Conservation (phyloP, 2,113 vertebrate genomes). For the Suncus etruscus region DNA sequence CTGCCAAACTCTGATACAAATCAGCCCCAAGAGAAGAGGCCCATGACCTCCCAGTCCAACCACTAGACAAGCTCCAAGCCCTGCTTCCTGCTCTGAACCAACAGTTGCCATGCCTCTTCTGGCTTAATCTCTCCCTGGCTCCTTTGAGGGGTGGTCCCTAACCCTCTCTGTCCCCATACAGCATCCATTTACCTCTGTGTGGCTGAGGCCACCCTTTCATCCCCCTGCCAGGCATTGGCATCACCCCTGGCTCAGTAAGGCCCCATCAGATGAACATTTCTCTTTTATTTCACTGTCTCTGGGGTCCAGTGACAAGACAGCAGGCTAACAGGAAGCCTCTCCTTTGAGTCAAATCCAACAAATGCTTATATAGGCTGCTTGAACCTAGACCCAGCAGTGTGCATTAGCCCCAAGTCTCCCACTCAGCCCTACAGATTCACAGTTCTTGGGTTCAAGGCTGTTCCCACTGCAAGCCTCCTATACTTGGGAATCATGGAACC, state of each 20-base stretch:
- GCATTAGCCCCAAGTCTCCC: not conserved
- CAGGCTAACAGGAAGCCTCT: not conserved
- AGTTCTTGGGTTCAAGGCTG: not conserved
- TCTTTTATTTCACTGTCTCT: not conserved
- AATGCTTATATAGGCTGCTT: not conserved
- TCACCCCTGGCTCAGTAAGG: not conserved
- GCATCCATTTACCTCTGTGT: not conserved
- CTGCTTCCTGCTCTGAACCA: not conserved
- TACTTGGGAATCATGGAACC: not conserved
- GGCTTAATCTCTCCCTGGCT: not conserved
- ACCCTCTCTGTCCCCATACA: not conserved
- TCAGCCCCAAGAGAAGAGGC: not conserved
- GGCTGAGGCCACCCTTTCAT: not conserved
- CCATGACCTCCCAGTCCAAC: constrained; percentile 5
- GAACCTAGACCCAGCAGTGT: not conserved
- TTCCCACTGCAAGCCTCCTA: not conserved
- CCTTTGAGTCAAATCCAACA: not conserved
- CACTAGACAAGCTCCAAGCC: not conserved
- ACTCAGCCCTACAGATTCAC: not conserved
- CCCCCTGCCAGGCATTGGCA: fast-evolving
- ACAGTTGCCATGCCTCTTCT: not conserved
- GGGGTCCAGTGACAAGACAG: not conserved
- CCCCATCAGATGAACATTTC: not conserved
- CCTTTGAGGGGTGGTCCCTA: not conserved
- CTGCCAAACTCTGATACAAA: constrained; percentile 47